Conservation (phyloP, 2,888 invertebrate genomes). For the Microctonus brassicae region DNA sequence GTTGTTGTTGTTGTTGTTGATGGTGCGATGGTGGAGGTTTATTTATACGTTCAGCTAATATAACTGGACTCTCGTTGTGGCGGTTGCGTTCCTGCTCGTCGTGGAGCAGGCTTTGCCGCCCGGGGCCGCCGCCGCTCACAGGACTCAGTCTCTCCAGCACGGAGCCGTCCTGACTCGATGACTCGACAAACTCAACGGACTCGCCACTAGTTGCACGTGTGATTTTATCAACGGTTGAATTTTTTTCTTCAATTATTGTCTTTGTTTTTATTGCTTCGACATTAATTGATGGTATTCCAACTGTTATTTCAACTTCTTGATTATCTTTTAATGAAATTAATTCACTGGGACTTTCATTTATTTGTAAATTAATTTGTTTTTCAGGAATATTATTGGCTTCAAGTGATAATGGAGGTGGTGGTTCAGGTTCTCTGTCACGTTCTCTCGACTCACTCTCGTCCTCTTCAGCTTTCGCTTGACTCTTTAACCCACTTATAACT, state of each 20-base stretch:
- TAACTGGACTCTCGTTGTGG: constrained; percentile 68
- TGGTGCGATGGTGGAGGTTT: constrained; percentile 59
- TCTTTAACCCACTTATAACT: constrained; percentile 11
- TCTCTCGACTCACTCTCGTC: constrained; percentile 59
- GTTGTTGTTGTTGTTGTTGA: constrained; percentile 38
- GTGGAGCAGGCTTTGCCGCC: constrained; percentile 65
- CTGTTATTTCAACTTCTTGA: background rate
- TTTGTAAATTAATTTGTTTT: background rate
- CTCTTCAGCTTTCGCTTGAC: constrained; percentile 35
- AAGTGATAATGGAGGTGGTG: constrained; percentile 57
- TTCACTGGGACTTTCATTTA: background rate
- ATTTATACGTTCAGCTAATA: constrained; percentile 65
- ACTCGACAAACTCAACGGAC: constrained; percentile 57
- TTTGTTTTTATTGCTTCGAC: constrained; percentile 38
- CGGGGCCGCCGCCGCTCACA: constrained; percentile 62
- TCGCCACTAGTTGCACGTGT: constrained; percentile 41
- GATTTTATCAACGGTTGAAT: constrained; percentile 45
- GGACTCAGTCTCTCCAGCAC: constrained; percentile 70
- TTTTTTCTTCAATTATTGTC: constrained; percentile 47
- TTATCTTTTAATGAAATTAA: background rate
- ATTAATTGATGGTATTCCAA: constrained; percentile 21
- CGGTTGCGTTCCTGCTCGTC: constrained; percentile 67
- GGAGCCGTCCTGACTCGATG: constrained; percentile 63
- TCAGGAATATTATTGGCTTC: constrained; percentile 45
- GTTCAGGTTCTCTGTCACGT: constrained; percentile 65